Evolutionary conservation across 2,797 vertebrate species (phyloP).

Genomic region (Scyliorhinus canicula): DNA sequence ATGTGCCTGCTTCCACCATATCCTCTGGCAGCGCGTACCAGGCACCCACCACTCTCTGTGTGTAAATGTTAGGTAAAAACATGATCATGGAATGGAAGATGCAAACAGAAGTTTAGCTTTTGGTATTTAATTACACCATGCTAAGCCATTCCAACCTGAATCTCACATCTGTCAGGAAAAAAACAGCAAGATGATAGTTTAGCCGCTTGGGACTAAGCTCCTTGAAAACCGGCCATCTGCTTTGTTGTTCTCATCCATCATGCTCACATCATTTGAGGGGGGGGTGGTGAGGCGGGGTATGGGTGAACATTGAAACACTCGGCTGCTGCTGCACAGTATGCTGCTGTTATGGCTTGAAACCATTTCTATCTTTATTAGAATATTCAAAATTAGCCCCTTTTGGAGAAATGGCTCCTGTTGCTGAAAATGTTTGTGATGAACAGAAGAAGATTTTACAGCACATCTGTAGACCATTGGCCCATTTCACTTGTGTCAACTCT

Average conservation of each 20-base stretch:
- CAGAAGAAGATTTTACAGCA: not conserved
- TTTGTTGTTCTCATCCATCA: not conserved
- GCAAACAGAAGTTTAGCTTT: not conserved
- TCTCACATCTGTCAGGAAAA: slow-evolving; percentile 19
- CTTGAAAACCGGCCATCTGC: slow-evolving; percentile 2
- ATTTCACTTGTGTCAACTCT: not conserved
- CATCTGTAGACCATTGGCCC: not conserved
- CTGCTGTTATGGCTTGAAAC: not conserved
- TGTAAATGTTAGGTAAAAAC: no score
- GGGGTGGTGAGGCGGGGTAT: no score
- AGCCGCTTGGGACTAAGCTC: not conserved
- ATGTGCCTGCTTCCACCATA: no score
- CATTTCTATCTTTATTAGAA: not conserved
- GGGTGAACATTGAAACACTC: not conserved
- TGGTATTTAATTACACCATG: not conserved
- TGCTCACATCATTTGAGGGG: not conserved
- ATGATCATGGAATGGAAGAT: not conserved
- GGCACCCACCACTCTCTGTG: no score
- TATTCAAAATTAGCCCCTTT: not conserved
- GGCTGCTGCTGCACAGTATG: not conserved
- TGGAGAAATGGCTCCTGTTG: not conserved
- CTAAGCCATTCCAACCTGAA: not conserved
- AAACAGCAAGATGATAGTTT: not conserved
- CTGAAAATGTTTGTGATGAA: not conserved
- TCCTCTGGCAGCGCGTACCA: no score